These are phyloP conservation scores for Lypha dubia DNA, from an alignment of 2,888 invertebrate genomes.

Conservation along the genomic window DNA sequence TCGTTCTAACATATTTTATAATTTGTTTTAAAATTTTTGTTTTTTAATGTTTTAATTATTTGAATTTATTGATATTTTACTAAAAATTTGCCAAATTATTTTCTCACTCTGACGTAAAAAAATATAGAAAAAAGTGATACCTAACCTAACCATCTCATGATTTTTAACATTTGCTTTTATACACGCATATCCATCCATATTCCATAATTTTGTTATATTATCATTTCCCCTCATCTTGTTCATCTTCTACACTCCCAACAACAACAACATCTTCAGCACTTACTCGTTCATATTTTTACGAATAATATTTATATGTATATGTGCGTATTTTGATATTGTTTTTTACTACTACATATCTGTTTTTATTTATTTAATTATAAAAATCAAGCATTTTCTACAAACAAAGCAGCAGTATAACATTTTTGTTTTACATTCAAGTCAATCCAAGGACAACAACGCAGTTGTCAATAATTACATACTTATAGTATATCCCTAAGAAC, in stretches of 20 bases:
- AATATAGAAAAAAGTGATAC: neutral
- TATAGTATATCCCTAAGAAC: slow-evolving; percentile 33
- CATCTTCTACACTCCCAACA: slow-evolving; percentile 16
- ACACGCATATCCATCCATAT: slow-evolving; percentile 29
- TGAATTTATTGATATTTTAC: slow-evolving; percentile 31
- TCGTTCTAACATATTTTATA: slow-evolving; percentile 6
- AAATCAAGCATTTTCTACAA: slow-evolving; percentile 50
- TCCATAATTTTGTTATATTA: slow-evolving; percentile 35
- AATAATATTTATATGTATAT: slow-evolving; percentile 39
- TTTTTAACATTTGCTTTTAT: slow-evolving; percentile 52
- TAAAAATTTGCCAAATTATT: slow-evolving; percentile 59
- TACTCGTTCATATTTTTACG: slow-evolving; percentile 29
- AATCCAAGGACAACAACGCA: slow-evolving; percentile 11
- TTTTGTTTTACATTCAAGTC: slow-evolving; percentile 35
- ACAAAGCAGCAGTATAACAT: slow-evolving; percentile 64
- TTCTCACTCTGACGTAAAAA: slow-evolving; percentile 49
- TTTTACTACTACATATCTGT: slow-evolving; percentile 33
- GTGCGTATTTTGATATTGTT: slow-evolving; percentile 69
- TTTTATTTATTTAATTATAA: slow-evolving; percentile 59
- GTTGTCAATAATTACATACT: slow-evolving; percentile 40
- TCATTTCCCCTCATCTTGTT: slow-evolving; percentile 13
- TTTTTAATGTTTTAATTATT: slow-evolving; percentile 26
- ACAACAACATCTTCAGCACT: slow-evolving; percentile 36
- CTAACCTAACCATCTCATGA: slow-evolving; percentile 27
- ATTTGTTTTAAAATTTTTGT: slow-evolving; percentile 2